phyloP scores from a whole-genome alignment of 2,797 vertebrate genomes.

The Vespertilio murinus region DNA sequence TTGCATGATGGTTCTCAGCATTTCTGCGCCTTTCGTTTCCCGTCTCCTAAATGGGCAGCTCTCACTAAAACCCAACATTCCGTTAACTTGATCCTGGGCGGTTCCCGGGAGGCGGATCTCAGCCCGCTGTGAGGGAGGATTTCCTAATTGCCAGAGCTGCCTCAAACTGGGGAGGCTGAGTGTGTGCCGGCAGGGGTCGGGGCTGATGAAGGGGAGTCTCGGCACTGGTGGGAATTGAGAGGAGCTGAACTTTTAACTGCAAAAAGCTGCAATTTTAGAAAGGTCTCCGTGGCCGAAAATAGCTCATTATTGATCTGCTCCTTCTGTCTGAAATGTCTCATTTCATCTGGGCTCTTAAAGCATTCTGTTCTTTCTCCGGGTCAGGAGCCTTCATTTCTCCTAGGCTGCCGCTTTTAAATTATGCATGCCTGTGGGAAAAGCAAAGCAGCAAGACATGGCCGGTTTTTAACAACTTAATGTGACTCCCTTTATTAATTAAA shows the following conservation, averaged over 20 bases:
- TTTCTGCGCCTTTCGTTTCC: background rate
- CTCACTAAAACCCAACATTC: background rate
- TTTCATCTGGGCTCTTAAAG: constrained; percentile 47
- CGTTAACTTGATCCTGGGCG: background rate
- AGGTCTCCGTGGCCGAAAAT: constrained; percentile 32
- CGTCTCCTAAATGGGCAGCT: background rate
- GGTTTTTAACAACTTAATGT: constrained; percentile 24
- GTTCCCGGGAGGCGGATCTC: background rate
- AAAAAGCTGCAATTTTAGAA: constrained; percentile 52
- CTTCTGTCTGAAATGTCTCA: constrained; percentile 30
- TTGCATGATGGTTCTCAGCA: background rate
- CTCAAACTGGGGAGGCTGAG: background rate
- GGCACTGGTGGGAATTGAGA: background rate
- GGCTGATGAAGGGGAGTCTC: background rate
- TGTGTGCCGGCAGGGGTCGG: background rate
- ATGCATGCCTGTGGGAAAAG: background rate
- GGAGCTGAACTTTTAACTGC: constrained; percentile 34
- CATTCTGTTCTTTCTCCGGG: constrained; percentile 17
- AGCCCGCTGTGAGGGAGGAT: background rate
- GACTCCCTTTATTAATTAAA: constrained; percentile 47
- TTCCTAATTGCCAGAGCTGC: background rate
- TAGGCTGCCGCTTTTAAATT: constrained; percentile 31
- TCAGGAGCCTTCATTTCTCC: background rate
- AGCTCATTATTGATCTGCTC: constrained; percentile 57
- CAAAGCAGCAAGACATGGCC: background rate